phyloP scores from a whole-genome alignment of 2,888 invertebrate genomes.

The Thymelicus acteon region DNA sequence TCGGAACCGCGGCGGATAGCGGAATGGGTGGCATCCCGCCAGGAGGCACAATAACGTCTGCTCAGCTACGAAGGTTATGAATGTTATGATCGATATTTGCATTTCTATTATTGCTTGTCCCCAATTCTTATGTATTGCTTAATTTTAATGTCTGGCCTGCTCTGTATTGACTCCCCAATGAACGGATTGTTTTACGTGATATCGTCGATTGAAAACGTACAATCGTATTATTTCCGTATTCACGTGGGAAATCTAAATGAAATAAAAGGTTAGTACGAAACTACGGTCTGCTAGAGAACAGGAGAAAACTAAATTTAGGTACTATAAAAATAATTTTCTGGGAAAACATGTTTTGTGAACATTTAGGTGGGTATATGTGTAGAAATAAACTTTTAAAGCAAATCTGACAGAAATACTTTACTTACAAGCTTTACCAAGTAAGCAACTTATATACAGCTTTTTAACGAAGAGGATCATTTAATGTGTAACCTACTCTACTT shows the following conservation, averaged over 20 bases:
- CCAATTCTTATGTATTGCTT: conserved; percentile 54
- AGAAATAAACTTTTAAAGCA: too few relatives aligned
- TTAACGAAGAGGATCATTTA: too few relatives aligned
- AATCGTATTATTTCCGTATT: neutral
- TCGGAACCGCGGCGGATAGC: conserved; percentile 50
- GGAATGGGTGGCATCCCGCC: conserved; percentile 66
- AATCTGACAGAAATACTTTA: too few relatives aligned
- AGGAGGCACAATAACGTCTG: conserved; percentile 68
- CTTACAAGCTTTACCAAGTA: too few relatives aligned
- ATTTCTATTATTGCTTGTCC: conserved; percentile 65
- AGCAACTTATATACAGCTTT: too few relatives aligned
- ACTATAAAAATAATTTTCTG: too few relatives aligned
- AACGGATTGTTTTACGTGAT: neutral
- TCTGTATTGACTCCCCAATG: conserved; percentile 9
- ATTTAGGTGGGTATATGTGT: too few relatives aligned
- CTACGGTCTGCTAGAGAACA: conserved; percentile 6
- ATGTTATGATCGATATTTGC: conserved; percentile 69
- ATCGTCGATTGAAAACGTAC: conserved; percentile 12
- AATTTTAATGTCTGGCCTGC: conserved; percentile 39
- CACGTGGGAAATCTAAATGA: conserved; percentile 22
- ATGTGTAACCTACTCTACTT: too few relatives aligned
- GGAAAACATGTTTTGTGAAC: too few relatives aligned
- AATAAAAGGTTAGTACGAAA: conserved; percentile 17
- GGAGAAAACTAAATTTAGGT: conserved; percentile 1
- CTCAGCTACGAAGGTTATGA: conserved; percentile 50